Conservation (phyloP, 2,888 invertebrate species). For the Euplagia quadripunctaria region DNA sequence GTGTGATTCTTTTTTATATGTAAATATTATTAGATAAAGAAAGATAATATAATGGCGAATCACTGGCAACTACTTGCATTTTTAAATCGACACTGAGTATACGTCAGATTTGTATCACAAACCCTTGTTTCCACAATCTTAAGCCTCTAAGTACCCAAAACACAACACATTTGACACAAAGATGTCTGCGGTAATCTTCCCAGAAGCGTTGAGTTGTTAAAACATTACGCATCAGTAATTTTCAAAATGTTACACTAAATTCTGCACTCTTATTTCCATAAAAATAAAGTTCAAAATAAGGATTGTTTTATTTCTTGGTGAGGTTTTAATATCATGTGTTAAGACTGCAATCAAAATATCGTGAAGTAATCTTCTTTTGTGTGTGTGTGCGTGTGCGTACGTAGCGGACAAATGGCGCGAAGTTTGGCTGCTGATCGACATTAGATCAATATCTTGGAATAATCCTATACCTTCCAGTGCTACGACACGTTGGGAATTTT, state of each 20-base stretch:
- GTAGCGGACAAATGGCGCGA: constrained; percentile 69
- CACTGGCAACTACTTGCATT: background rate
- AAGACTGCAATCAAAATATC: constrained; percentile 78
- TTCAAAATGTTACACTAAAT: constrained; percentile 41
- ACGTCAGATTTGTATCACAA: constrained; percentile 37
- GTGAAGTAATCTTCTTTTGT: constrained; percentile 77
- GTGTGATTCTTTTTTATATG: background rate
- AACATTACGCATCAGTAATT: constrained; percentile 72
- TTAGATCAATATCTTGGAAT: constrained; percentile 73
- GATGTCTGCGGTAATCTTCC: constrained; percentile 58
- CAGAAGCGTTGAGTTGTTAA: constrained; percentile 75
- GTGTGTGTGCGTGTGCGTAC: constrained; percentile 42
- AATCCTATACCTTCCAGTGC: constrained; percentile 63
- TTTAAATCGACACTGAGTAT: background rate
- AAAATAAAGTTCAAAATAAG: constrained; percentile 46
- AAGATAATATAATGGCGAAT: background rate
- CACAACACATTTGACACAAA: constrained; percentile 45
- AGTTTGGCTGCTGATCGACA: constrained; percentile 54
- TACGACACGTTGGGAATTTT: constrained; percentile 25
- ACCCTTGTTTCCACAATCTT: constrained; percentile 46
- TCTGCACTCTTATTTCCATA: constrained; percentile 26
- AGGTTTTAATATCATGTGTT: constrained; percentile 53
- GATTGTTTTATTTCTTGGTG: constrained; percentile 18
- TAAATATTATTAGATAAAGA: background rate
- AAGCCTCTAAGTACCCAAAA: constrained; percentile 50